Evolutionary conservation across 2,113 vertebrate species (phyloP), one percentile per base, ranked within the genome.

Genomic region (Variabilichromis moorii): DNA sequence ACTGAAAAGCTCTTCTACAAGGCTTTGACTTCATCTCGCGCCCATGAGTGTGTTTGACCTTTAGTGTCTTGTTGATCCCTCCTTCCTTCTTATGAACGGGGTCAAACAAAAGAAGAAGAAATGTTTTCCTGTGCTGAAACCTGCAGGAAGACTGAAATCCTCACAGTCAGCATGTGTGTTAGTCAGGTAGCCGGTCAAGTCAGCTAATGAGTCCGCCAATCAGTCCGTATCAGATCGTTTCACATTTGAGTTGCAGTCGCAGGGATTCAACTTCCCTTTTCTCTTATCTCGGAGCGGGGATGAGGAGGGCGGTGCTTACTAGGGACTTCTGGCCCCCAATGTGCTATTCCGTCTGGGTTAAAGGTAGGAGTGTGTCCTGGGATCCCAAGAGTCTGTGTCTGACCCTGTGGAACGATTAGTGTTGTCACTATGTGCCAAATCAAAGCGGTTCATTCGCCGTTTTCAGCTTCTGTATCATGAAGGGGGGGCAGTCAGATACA

Each of bases 371-470:
- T 28, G 71, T 82, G 9, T 63, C 84, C 71, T 59, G 47, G 83
- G 26, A 59, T 40, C 89, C 66, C 42, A 68, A 9, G 14, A 88
- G 81, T 84, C 79, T 7, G 1, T 33, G 63, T 85, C 54, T 35
- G 50, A 90, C 87, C 80, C 90, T 63, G 84, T 50, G 81, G 7
- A 80, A 45, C 7, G 11, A 82, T 88, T 86, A 84, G 87, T 88
- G 86, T 89, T 57, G 53, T 84, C 51, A 28, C 40, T 83, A 91
- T 93, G 91, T 92, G 90, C 89, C 91, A 79, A 63, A 83, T 81
- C 53, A 57, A 66, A 73, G 55, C 47, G 31, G 51, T 54, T 85
- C 71, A 14, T 42, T 54, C 9, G 6, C 40, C 1, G 1, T 42
- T 68, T 63, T 21, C 47, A 45, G 24, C 16, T 4, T 24, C 16